phyloP scores from a whole-genome alignment of 2,888 invertebrate genomes.

The Campoletis raptor region DNA sequence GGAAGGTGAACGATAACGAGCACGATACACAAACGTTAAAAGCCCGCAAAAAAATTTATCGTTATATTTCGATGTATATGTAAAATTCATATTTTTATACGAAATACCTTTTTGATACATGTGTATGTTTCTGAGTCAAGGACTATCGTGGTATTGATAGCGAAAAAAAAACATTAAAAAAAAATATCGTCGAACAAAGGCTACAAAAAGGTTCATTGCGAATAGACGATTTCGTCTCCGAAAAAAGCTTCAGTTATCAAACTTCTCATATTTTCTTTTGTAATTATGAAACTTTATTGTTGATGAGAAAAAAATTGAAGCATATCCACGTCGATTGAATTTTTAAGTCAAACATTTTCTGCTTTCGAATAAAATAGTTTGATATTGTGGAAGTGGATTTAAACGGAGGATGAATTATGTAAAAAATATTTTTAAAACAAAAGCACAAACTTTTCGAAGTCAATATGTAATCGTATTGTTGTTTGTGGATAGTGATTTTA shows the following conservation, averaged over 20 bases:
- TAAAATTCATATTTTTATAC: not conserved
- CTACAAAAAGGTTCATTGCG: not conserved
- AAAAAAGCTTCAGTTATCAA: not conserved
- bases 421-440: too few relatives aligned
- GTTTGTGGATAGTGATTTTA: not conserved
- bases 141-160: not conserved
- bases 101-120: not conserved
- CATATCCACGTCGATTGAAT: not conserved
- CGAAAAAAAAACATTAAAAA: not conserved
- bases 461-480: not conserved
- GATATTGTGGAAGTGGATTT: too few relatives aligned
- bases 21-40: not conserved
- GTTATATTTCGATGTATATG: not conserved
- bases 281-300: not conserved
- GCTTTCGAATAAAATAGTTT: not conserved
- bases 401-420: too few relatives aligned
- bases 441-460: not conserved
- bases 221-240: not conserved
- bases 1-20: slow-evolving; percentile 61
- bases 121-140: not conserved
- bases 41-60: slow-evolving; percentile 3
- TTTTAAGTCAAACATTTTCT: not conserved
- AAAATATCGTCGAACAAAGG: not conserved
- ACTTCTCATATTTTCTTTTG: not conserved
- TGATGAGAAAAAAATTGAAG: not conserved